Evolutionary conservation across 2,888 invertebrate species (phyloP).

Genomic region (Plutella xylostella): DNA sequence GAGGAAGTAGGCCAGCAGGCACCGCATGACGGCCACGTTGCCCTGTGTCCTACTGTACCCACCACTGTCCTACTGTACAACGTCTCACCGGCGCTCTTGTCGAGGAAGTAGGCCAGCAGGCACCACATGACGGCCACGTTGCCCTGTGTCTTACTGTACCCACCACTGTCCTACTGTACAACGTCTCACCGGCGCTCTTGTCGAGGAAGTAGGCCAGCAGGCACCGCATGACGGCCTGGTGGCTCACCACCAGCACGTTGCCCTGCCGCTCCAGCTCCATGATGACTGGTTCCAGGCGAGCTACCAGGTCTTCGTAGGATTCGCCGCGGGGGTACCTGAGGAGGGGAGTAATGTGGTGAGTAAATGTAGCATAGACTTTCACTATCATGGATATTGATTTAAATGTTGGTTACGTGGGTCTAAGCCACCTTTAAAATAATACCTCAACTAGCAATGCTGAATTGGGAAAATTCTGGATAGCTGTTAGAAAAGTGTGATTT

Average conservation of each 20-base stretch:
- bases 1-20: constrained; percentile 96
- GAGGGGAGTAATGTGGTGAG: too few relatives aligned
- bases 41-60: constrained; percentile 48
- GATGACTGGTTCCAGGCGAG: constrained; percentile 96
- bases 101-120: constrained; percentile 96
- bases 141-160: too few relatives aligned
- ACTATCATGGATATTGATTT: too few relatives aligned
- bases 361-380: too few relatives aligned
- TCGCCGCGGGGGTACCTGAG: constrained; percentile 92
- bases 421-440: too few relatives aligned
- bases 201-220: constrained; percentile 98
- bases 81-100: constrained; percentile 88
- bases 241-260: constrained; percentile 95
- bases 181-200: constrained; percentile 83
- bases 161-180: too few relatives aligned
- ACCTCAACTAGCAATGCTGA: too few relatives aligned
- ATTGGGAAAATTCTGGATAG: too few relatives aligned
- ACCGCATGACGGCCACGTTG: constrained; percentile 95
- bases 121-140: constrained; percentile 92
- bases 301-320: constrained; percentile 98
- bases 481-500: too few relatives aligned
- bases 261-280: constrained; percentile 99
- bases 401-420: too few relatives aligned
- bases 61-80: neutral
- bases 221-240: constrained; percentile 96